These are phyloP conservation scores for Alosa alosa DNA, from an alignment of 2,113 vertebrate genomes.

Conservation along the genomic window DNA sequence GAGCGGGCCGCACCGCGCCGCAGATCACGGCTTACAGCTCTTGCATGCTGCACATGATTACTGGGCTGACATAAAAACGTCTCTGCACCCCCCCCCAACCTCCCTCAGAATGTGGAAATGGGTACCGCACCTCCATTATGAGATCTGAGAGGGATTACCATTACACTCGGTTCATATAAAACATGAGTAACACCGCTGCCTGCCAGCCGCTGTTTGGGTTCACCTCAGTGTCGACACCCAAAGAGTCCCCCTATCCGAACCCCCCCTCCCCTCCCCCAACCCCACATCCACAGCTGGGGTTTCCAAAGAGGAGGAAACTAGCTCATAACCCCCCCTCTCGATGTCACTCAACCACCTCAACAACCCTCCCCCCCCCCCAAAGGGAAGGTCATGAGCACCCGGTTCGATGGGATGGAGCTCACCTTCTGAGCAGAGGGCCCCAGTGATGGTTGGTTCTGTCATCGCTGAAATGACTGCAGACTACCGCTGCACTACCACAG, in stretches of 20 bases:
- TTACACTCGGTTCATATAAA: slow-evolving; percentile 63
- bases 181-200: slow-evolving; percentile 55
- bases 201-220: slow-evolving; percentile 53
- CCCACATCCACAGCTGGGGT: neutral
- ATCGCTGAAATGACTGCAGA: neutral
- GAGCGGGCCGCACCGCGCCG: slow-evolving; percentile 48
- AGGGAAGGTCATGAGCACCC: neutral
- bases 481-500: neutral
- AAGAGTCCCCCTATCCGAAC: neutral
- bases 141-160: slow-evolving; percentile 61
- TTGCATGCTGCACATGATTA: slow-evolving; percentile 60
- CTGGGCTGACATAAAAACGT: slow-evolving; percentile 57
- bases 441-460: neutral
- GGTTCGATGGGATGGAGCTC: neutral
- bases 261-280: neutral
- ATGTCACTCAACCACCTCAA: neutral
- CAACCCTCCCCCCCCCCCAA: neutral
- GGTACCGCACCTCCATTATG: slow-evolving; percentile 64
- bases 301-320: neutral
- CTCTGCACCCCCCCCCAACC: neutral
- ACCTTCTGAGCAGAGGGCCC: neutral
- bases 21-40: slow-evolving; percentile 41
- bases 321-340: neutral
- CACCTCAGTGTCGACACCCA: slow-evolving; percentile 47
- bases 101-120: slow-evolving; percentile 57